Conservation (phyloP, 2,797 vertebrate species). For the Coluber constrictor region DNA sequence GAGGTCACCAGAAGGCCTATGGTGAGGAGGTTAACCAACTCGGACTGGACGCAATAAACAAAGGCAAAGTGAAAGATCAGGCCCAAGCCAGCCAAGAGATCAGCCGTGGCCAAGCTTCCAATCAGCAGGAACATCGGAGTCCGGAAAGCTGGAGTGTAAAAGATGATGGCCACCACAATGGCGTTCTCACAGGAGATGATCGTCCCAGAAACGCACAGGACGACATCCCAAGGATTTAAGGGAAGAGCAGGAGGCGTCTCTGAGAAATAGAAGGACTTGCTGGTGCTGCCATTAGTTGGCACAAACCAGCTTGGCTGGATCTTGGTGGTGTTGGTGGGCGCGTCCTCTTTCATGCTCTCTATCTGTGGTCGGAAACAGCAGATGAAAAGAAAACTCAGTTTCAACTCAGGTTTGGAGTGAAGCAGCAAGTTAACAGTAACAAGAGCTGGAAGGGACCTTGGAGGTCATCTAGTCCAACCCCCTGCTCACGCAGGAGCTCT, state of each 20-base stretch:
- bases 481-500: too few species aligned
- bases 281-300: constrained; percentile 35
- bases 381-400: not conserved
- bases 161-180: constrained; percentile 85
- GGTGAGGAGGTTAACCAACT: constrained; percentile 78
- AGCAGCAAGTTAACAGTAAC: too few species aligned
- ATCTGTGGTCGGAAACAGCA: not conserved
- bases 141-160: constrained; percentile 81
- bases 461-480: too few species aligned
- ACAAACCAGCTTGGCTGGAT: constrained; percentile 49
- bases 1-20: constrained; percentile 86
- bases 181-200: constrained; percentile 90
- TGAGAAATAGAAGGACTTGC: constrained; percentile 55
- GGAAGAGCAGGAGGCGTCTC: constrained; percentile 45
- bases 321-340: constrained; percentile 8
- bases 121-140: constrained; percentile 90
- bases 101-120: constrained; percentile 85
- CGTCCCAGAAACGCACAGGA: constrained; percentile 85
- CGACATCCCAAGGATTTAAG: constrained; percentile 83
- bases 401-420: rapidly evolving
- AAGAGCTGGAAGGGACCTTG: too few species aligned
- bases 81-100: constrained; percentile 87
- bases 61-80: constrained; percentile 86
- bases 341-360: constrained; percentile 42
- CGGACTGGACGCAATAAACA: constrained; percentile 74